Evolutionary conservation across 2,797 vertebrate genomes (phyloP).

Genomic region (Rhinoraja longicauda): DNA sequence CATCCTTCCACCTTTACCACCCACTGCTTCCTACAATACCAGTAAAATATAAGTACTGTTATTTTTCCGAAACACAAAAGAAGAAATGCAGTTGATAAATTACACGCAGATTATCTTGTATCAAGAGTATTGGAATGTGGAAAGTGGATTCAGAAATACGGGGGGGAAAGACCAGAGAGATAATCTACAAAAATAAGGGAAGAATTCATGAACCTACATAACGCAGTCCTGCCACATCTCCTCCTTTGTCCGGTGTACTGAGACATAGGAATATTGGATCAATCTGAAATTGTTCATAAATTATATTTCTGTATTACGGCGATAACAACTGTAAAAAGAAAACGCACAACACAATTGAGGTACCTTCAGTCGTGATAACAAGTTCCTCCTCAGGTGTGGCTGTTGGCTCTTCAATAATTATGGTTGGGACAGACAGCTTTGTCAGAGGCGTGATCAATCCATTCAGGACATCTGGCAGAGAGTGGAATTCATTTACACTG

Average conservation of each 20-base stretch:
- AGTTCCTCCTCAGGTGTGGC: neutral
- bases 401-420: slow-evolving; percentile 19
- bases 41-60: too few species aligned
- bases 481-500: neutral
- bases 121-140: neutral
- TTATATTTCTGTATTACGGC: neutral
- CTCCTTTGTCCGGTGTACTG: neutral
- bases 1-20: too few species aligned
- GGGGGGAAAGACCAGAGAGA: neutral
- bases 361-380: neutral
- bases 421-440: neutral
- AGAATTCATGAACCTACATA: neutral
- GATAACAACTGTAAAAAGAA: neutral
- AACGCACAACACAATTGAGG: neutral
- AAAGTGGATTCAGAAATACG: too few species aligned
- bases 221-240: too few species aligned
- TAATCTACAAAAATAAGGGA: neutral
- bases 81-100: too few species aligned
- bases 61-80: too few species aligned
- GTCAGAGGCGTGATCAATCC: neutral
- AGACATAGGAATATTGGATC: neutral
- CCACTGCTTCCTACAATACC: too few species aligned
- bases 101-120: neutral
- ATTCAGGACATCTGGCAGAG: neutral
- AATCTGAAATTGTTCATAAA: neutral